Evolutionary conservation across 2,797 vertebrate genomes (phyloP).

Genomic region (Discoglossus pictus): DNA sequence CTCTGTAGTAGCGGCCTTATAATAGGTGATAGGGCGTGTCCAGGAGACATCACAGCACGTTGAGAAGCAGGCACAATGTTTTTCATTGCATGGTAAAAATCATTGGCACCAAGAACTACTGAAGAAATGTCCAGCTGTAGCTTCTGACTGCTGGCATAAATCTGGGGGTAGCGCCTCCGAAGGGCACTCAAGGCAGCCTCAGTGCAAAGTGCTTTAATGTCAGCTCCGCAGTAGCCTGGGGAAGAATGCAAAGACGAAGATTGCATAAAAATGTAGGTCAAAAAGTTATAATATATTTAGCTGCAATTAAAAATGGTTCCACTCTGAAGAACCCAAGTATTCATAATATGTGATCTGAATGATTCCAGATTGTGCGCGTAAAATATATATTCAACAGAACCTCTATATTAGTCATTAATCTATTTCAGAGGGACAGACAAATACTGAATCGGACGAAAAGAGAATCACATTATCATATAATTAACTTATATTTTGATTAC

Average conservation of each 20-base stretch:
- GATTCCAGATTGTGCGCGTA: too few relatives aligned
- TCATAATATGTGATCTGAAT: too few relatives aligned
- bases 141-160: slow-evolving; percentile 93
- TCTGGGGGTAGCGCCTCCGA: slow-evolving; percentile 94
- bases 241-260: slow-evolving; percentile 33
- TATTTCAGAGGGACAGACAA: too few relatives aligned
- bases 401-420: too few relatives aligned
- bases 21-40: slow-evolving; percentile 84
- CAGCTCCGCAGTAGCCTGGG: slow-evolving; percentile 95
- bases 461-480: too few relatives aligned
- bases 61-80: slow-evolving; percentile 95
- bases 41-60: slow-evolving; percentile 86
- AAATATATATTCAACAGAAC: too few relatives aligned
- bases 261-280: neutral
- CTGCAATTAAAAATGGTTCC: too few relatives aligned
- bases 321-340: too few relatives aligned
- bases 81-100: slow-evolving; percentile 93
- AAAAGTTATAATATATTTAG: too few relatives aligned
- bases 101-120: slow-evolving; percentile 87
- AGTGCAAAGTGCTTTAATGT: slow-evolving; percentile 99
- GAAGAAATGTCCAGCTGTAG: slow-evolving; percentile 91
- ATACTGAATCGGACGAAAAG: too few relatives aligned
- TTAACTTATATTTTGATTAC: too few relatives aligned
- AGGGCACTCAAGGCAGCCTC: slow-evolving; percentile 93
- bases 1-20: slow-evolving; percentile 87